Percentiles rank a stretch among this genome's conserved stretches.
Conservation (phyloP, 2,888 invertebrate genomes). For the Limnephilus lunatus region DNA sequence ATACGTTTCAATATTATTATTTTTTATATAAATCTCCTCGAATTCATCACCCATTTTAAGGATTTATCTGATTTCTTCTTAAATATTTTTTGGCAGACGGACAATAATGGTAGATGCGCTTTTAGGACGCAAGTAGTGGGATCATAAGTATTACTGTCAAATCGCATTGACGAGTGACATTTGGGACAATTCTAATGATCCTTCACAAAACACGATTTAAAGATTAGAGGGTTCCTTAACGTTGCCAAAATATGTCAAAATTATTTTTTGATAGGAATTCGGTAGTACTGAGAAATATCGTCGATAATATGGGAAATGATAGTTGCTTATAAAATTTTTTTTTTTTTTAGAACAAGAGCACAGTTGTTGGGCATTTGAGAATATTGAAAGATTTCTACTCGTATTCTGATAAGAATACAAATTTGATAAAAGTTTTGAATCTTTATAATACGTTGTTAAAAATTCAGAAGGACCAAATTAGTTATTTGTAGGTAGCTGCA, state of each 20-base stretch:
- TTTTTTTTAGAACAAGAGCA: too few relatives aligned
- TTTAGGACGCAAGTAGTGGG: conserved; percentile 46
- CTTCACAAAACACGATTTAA: background rate
- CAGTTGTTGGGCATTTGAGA: too few relatives aligned
- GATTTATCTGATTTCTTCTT: background rate
- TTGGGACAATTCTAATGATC: conserved; percentile 22
- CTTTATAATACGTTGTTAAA: too few relatives aligned
- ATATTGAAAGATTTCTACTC: too few relatives aligned
- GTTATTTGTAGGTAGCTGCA: too few relatives aligned
- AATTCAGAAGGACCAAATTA: too few relatives aligned
- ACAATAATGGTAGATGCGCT: conserved; percentile 46
- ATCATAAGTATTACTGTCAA: conserved; percentile 60
- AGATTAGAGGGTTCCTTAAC: background rate
- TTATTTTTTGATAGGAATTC: background rate
- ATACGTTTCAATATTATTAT: background rate
- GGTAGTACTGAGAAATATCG: background rate
- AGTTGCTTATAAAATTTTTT: background rate
- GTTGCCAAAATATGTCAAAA: background rate
- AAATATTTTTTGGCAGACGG: background rate
- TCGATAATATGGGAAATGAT: background rate
- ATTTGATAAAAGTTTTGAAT: too few relatives aligned
- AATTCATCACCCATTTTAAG: background rate
- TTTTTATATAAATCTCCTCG: background rate
- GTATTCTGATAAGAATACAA: too few relatives aligned
- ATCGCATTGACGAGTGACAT: conserved; percentile 50